Base-by-base conservation (phyloP, 2,113 vertebrate species). In the Pseudopipra pipra region DNA sequence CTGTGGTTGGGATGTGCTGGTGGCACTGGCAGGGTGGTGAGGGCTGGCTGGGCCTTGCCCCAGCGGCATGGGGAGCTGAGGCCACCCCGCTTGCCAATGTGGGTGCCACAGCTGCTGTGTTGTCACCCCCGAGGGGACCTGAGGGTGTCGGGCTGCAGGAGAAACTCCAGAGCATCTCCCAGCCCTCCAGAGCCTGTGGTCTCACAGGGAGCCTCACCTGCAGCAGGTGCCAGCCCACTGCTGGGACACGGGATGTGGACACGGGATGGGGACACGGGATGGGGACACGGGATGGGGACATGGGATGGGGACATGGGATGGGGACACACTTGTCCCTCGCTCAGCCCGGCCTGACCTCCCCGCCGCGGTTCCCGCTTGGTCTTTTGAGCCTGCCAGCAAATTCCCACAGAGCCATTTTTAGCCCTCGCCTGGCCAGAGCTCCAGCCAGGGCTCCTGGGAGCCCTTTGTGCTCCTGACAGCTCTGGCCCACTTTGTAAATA, bases 341-440 rank as follows among this genome's bases (percentile, higher is more conserved):
- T 54, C 89, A 8, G 70, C 83, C 43, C 2, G 1, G 5, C 1
- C 54, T 76, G 51, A 76, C 78, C 72, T 68, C 80, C 66, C 47
- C 0, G 1, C 78, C 0, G 2, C 1, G 0, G 31, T 80, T 85
- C 93, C 92, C 47, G 17, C 65, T 81, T 46, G 13, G 16, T 58
- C 55, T 79, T 52, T 24, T 18, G 63, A 52, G 22, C 79, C 92
- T 91, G 95, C 93, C 94, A 77, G 90, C 66, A 35, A 28, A 95
- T 96, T 97, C 97, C 95, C 96, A 72, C 5, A 7, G 94, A 97
- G 97, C 91, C 96, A 72, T 93, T 97, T 97, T 97, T 97, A 97
- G 97, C 95, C 97, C 86, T 33, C 2, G 28, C 92, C 90, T n/a
- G 76, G 76, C 90, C 47, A 17, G 5, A 73, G 95, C 59, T 80